Evolutionary conservation across 2,797 vertebrate species (phyloP).

Genomic region (Gouania willdenowi): DNA sequence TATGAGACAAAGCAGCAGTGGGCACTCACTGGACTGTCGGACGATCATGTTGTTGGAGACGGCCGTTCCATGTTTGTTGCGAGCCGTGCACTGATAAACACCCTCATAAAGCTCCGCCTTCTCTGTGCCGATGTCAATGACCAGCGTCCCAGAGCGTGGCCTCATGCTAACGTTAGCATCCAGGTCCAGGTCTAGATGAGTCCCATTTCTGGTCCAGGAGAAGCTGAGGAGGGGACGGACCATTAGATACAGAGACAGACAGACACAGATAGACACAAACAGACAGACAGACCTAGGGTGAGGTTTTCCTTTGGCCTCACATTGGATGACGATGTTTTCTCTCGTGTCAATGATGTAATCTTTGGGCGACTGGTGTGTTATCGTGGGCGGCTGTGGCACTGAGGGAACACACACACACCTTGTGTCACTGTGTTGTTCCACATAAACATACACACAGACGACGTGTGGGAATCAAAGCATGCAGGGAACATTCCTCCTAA

Average conservation of each 20-base stretch:
- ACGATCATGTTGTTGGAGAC: slow-evolving; percentile 90
- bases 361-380: slow-evolving; percentile 93
- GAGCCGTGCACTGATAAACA: slow-evolving; percentile 90
- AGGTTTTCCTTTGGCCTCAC: slow-evolving; percentile 95
- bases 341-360: slow-evolving; percentile 95
- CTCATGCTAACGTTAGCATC: slow-evolving; percentile 85
- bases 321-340: slow-evolving; percentile 93
- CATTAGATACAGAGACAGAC: neutral
- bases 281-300: slow-evolving; percentile 89
- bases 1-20: too few relatives aligned
- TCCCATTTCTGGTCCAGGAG: slow-evolving; percentile 94
- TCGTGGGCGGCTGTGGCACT: slow-evolving; percentile 96
- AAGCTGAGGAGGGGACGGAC: slow-evolving; percentile 73
- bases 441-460: too few relatives aligned
- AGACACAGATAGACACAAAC: slow-evolving; percentile 23
- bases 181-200: slow-evolving; percentile 89
- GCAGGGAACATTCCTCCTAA: slow-evolving; percentile 40
- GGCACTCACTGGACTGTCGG: slow-evolving; percentile 86
- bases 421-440: too few relatives aligned
- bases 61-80: slow-evolving; percentile 90
- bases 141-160: slow-evolving; percentile 85
- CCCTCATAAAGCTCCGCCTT: slow-evolving; percentile 89
- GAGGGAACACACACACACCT: too few relatives aligned
- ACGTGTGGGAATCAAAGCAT: too few relatives aligned
- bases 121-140: slow-evolving; percentile 87